Conservation (phyloP, 2,888 invertebrate genomes). For the Cheilosia pagana region DNA sequence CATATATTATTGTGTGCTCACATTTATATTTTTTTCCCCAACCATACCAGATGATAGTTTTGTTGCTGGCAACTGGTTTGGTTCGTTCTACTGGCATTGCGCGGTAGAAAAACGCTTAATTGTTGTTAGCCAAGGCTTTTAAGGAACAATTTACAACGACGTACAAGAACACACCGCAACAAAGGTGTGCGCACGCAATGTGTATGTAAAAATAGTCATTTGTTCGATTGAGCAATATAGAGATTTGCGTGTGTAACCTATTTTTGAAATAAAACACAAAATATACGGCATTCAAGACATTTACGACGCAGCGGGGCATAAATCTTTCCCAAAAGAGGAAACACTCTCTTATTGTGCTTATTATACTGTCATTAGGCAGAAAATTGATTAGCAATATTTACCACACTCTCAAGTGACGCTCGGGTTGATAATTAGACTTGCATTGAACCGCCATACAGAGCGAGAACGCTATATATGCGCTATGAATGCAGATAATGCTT, state of each 20-base stretch:
- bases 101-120: slow-evolving; percentile 15
- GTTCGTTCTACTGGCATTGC: slow-evolving; percentile 3
- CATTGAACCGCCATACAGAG: neutral
- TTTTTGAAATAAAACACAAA: slow-evolving; percentile 12
- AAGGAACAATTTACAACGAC: slow-evolving; percentile 7
- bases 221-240: slow-evolving; percentile 11
- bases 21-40: neutral
- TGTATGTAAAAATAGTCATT: slow-evolving; percentile 38
- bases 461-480: neutral
- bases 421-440: slow-evolving; percentile 51
- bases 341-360: slow-evolving; percentile 6
- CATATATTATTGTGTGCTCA: neutral
- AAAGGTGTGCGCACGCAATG: slow-evolving; percentile 31
- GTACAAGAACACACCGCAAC: neutral
- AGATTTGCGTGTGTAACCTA: slow-evolving; percentile 22
- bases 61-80: slow-evolving; percentile 22
- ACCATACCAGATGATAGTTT: neutral
- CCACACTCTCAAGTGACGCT: slow-evolving; percentile 48
- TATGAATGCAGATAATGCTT: slow-evolving; percentile 16
- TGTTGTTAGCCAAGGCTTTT: slow-evolving; percentile 31
- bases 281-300: slow-evolving; percentile 13
- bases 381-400: slow-evolving; percentile 55
- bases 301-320: slow-evolving; percentile 19
- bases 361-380: slow-evolving; percentile 36
- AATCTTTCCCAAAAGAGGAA: slow-evolving; percentile 18